These are phyloP conservation scores for Heterodera schachtii DNA, from an alignment of 1,140 invertebrate genomes.

Conservation along the genomic window DNA sequence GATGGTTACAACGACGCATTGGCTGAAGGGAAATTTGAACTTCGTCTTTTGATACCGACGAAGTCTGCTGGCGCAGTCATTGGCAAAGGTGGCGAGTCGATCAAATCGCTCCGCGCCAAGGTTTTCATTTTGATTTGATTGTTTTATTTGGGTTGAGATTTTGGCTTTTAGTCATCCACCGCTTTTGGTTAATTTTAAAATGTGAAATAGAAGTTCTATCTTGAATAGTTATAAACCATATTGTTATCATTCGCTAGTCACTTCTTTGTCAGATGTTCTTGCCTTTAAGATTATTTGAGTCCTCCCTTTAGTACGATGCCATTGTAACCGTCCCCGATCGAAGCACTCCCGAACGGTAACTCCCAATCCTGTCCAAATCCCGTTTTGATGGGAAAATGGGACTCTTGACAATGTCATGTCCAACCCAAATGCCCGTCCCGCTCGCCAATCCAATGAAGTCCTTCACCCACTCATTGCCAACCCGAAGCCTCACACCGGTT, in stretches of 20 bases:
- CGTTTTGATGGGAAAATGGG: conserved; percentile 19
- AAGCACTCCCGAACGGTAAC: conserved; percentile 63
- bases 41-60: conserved; percentile 60
- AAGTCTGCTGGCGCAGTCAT: conserved; percentile 87
- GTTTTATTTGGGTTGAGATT: conserved; percentile 19
- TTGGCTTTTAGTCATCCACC: neutral
- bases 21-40: conserved; percentile 61
- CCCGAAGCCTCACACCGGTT: conserved; percentile 27
- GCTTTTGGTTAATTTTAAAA: neutral
- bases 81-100: conserved; percentile 90
- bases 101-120: conserved; percentile 73
- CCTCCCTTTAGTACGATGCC: conserved; percentile 59
- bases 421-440: conserved; percentile 24
- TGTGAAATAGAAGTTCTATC: neutral
- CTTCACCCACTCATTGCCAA: conserved; percentile 12
- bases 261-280: conserved; percentile 18
- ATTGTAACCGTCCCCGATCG: conserved; percentile 58
- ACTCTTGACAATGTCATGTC: conserved; percentile 15
- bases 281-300: conserved; percentile 12
- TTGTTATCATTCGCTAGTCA: neutral
- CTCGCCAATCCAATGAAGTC: conserved; percentile 29
- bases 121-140: conserved; percentile 41
- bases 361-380: conserved; percentile 34
- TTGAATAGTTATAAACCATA: too few species aligned
- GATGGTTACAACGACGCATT: conserved; percentile 47